Conservation (phyloP, 2,113 vertebrate genomes). For the Phalacrocorax carbo region DNA sequence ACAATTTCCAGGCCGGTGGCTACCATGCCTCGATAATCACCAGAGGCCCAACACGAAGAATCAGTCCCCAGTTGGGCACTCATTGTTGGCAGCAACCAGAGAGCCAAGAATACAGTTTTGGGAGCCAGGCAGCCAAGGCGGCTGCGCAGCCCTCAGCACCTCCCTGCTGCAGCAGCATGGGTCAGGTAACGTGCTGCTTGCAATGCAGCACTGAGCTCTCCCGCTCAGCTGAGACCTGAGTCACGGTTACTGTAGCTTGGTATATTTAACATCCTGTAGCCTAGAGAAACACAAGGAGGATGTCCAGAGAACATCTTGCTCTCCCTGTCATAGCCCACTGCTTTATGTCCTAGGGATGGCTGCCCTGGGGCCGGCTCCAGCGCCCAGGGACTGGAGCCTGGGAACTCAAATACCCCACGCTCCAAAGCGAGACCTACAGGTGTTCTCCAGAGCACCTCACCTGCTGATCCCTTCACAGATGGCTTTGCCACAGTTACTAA, state of each 20-base stretch:
- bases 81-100: neutral
- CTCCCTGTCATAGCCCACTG: fast-evolving
- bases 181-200: neutral
- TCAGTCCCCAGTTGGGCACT: fast-evolving
- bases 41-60: neutral
- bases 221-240: neutral
- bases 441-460: neutral
- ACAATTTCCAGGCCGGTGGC: neutral
- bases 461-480: neutral
- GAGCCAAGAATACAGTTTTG: neutral
- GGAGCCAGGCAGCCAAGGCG: neutral
- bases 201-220: neutral
- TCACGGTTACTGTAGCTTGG: neutral
- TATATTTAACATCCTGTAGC: neutral
- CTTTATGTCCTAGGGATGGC: neutral
- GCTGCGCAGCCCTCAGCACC: neutral
- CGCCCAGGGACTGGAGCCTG: fast-evolving
- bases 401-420: fast-evolving
- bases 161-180: neutral
- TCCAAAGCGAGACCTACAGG: fast-evolving
- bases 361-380: no score
- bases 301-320: neutral
- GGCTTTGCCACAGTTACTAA: neutral
- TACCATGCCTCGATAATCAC: fast-evolving
- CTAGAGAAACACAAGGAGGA: neutral